Base-by-base conservation (phyloP, 2,113 vertebrate species). In the Origma solitaria region DNA sequence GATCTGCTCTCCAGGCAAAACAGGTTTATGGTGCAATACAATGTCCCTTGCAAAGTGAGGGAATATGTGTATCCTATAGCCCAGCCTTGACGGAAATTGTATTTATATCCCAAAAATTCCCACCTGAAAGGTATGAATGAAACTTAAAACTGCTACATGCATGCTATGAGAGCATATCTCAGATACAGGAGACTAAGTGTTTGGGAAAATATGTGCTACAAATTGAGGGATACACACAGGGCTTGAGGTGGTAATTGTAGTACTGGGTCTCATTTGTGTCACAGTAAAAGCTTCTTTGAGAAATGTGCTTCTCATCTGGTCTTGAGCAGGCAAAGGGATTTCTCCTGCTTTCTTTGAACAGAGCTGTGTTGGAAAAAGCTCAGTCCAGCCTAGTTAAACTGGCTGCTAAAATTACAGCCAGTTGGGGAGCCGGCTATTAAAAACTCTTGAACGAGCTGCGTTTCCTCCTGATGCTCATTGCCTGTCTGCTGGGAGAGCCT, bases 371-470 rank as follows among this genome's bases (percentile, higher is more conserved):
- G 88, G 82, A 86, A 92, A 77, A 49, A 94, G 19, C 40, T 93
- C 80, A 44, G 64, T 40, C 64, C 76, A 86, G 68, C 70, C 38
- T 70, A 88, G 64, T 66, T 90, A 83, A 92, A 83, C 76, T 93
- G 92, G 80, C 88, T 94, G 79, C 79, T 95, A 90, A 86, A 95
- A 95, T 94, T 93, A 94, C 85, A 93, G 85, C n/a, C 54, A 62
- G 47, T 83, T 90, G 89, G 82, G 86, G 82, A 93, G 40, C 64
- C 31, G 60, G 21, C 68, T 92, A 81, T 90, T 92, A 88, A 88
- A 90, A 93, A 71, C 17, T 71, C 33, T 81, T 11, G 6, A 94
- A 86, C 0, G 13, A 81, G 38, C 42, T 86, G 30, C 0, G 0
- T 81, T 94, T 94, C 35, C 76, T 94, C 35, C 42, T 83, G 66